Evolutionary conservation across 2,888 invertebrate species (phyloP), one percentile per base, ranked within the genome.

Genomic region (Brenthis hecate): DNA sequence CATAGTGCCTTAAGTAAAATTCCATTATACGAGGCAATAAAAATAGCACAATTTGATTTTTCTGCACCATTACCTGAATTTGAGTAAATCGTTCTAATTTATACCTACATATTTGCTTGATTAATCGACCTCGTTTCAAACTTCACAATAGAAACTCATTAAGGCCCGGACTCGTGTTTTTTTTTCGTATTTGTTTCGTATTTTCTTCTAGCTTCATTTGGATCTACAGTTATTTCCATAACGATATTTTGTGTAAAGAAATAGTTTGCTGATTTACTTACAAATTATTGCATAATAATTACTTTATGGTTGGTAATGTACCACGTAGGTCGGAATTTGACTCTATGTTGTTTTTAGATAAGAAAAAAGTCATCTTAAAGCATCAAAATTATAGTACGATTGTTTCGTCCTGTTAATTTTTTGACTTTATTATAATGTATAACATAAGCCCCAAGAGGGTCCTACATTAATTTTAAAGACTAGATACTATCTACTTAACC

Each of bases 1-100:
- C 71, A 68, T 75, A 66, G 63, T 58, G 56, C 65, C 67, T 61
- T 66, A 62, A 67, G 73, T 72, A 72, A 69, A 68, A 71, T 72
- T 72, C 71, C 73, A 73, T 65, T 63, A 62, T 65, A 61, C n/a
- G 28, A 56, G 57, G 69, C 60, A 69, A 74, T 75, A 74, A 73
- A 75, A 73, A 53, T 11, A 36, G 50, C 43, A 62, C 63, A 23
- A 19, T 61, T 66, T n/a, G 61, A 48, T 16, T 55, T 32, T 63
- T 62, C 51, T 67, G 71, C 58, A 57, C 69, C 62, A 64, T n/a
- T 32, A 43, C 48, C 19, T 54, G 55, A 48, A 62, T 36, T 70
- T 61, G 23, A 68, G 56, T 43, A 66, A 72, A 66, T 66, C 60
- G 61, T 63, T 65, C 53, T 55, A 70, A 58, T 62, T 66, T 56